phyloP scores from a whole-genome alignment of 2,888 invertebrate species.

The Zhengitettix transpicula region DNA sequence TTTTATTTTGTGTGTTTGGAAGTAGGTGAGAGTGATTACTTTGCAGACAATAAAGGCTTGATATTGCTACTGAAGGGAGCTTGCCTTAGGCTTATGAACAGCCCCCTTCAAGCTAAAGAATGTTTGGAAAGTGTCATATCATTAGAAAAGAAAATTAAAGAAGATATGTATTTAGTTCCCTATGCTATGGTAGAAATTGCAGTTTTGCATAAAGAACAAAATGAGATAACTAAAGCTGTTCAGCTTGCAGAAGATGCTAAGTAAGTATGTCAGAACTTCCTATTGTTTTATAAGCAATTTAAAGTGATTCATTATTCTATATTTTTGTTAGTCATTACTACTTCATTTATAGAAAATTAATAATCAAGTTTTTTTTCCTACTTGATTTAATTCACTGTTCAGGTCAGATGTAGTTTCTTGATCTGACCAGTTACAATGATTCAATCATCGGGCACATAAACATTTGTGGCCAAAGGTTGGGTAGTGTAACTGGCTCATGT shows the following conservation, averaged over 20 bases:
- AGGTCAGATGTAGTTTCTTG: no score
- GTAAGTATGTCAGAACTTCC: constrained; percentile 30
- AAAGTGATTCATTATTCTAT: no score
- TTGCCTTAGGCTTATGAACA: constrained; percentile 60
- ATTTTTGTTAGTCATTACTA: no score
- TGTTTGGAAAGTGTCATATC: constrained; percentile 46
- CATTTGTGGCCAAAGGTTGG: no score
- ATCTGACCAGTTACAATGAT: no score
- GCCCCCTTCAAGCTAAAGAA: constrained; percentile 60
- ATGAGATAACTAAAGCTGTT: constrained; percentile 47
- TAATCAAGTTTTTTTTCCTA: no score
- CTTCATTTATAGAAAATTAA: no score
- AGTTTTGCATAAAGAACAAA: constrained; percentile 53
- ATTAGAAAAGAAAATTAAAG: constrained; percentile 53
- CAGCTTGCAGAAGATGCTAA: constrained; percentile 64
- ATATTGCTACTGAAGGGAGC: constrained; percentile 66
- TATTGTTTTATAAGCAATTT: no score
- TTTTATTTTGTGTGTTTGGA: no score
- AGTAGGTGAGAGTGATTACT: constrained; percentile 28
- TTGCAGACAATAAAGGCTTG: constrained; percentile 57
- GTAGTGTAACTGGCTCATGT: no score
- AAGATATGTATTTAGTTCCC: constrained; percentile 71
- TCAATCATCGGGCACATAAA: no score
- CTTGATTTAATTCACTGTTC: no score
- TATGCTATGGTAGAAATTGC: constrained; percentile 77